Evolutionary conservation across 2,888 invertebrate genomes (phyloP), one percentile per base, ranked within the genome.

Genomic region (Drosophila stalkeri): DNA sequence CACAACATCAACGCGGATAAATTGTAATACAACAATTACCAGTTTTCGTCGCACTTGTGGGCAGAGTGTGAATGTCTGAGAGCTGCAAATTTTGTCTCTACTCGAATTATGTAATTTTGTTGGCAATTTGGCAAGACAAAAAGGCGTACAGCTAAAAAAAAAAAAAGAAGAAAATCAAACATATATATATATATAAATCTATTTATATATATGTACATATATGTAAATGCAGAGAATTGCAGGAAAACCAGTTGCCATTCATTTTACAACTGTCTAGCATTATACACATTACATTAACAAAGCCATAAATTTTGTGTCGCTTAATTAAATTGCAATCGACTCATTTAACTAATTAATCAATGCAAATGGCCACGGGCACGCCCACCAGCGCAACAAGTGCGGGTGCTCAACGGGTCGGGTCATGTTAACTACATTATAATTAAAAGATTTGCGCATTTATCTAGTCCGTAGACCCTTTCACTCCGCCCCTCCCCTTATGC

Each of bases 401-500:
- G 87, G 86, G 84, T 86, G 86, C 71, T 65, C 60, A 62, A 49
- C 44, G 27, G 35, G 11, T 64, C 56, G 33, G 11, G 5, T 37
- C 44, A 52, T 64, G 63, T 37, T 70, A 82, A 54, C 31, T 37
- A 54, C 51, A 47, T 57, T 66, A 75, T 61, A 86, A 84, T 83
- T 86, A 86, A 67, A 27, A 72, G 84, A 86, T 81, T 74, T 86
- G 86, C 84, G 78, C 86, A 86, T 88, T 88, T 75, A 74, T 59
- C 59, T 68, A 71, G 27, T 31, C 43, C 37, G 35, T 5, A 14
- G 14, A 0, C n/a, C 51, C 8, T 41, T 12, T 3, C 3, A 23
- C 16, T 46, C 12, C 23, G 16, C 41, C 39, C 12, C 47, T 16
- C 18, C 23, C 18, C n/a, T 39, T 41, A 86, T 62, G 65, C 79